Percentiles rank a stretch among this genome's conserved stretches.
phyloP scores from a whole-genome alignment of 2,888 invertebrate genomes.

The Pristionchus mayeri region DNA sequence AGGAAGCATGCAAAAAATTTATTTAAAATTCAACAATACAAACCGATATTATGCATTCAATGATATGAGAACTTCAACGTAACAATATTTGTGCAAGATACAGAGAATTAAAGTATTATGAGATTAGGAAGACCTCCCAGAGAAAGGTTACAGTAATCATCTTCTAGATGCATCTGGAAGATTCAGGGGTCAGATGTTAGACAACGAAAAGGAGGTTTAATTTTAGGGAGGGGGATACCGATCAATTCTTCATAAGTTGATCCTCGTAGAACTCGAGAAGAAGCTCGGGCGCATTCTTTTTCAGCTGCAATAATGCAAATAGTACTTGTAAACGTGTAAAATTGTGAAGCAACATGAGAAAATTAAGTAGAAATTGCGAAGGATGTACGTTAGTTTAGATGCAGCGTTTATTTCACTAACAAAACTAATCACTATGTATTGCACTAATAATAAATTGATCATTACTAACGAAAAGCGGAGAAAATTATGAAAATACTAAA shows the following conservation, averaged over 20 bases:
- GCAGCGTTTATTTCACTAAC: too few species aligned
- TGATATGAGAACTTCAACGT: too few species aligned
- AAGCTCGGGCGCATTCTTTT: constrained; percentile 27
- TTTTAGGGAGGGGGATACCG: neutral
- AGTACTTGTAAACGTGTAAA: too few species aligned
- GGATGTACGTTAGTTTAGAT: too few species aligned
- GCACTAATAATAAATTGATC: too few species aligned
- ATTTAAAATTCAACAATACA: neutral
- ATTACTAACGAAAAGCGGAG: too few species aligned
- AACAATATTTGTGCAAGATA: neutral
- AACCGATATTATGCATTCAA: neutral
- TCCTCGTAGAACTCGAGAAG: constrained; percentile 39
- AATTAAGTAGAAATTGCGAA: too few species aligned
- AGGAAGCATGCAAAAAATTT: constrained; percentile 28
- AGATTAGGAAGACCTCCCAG: neutral
- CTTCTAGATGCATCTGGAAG: neutral
- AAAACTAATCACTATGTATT: too few species aligned
- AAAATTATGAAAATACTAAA: too few species aligned
- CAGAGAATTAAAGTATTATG: neutral
- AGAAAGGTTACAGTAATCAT: neutral
- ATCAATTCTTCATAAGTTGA: neutral
- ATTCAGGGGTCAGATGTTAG: neutral
- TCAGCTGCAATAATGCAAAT: constrained; percentile 17
- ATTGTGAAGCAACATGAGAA: too few species aligned
- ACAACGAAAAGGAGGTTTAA: neutral